Conservation (phyloP, 2,797 vertebrate species). For the Scyliorhinus canicula region DNA sequence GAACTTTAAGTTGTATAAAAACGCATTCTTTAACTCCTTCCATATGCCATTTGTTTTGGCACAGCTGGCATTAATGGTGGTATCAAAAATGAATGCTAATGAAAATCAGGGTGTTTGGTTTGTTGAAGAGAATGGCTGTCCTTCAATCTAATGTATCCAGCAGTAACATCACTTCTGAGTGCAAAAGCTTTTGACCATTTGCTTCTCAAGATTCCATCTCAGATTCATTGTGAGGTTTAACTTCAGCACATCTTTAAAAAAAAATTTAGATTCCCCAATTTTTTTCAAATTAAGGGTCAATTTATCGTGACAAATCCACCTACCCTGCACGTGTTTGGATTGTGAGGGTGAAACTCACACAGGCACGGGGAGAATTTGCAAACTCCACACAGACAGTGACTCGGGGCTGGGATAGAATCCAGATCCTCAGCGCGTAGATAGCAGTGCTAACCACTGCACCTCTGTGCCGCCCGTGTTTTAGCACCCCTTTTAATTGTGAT, state of each 20-base stretch:
- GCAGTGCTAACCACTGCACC: no score
- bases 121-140: neutral
- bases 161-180: neutral
- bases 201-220: neutral
- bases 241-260: neutral
- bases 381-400: no score
- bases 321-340: no score
- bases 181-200: neutral
- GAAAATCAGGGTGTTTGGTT: neutral
- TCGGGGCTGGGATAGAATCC: no score
- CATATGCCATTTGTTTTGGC: neutral
- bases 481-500: neutral
- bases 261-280: no score
- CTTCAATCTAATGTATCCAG: neutral
- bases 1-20: neutral
- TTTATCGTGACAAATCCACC: no score
- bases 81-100: neutral
- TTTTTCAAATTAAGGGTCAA: no score
- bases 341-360: no score
- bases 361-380: no score
- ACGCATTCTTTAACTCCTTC: neutral
- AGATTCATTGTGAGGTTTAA: neutral
- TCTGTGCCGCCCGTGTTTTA: no score
- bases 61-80: neutral
- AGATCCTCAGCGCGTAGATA: no score